Evolutionary conservation across 2,888 invertebrate genomes (phyloP).

Genomic region (Nesidiocoris tenuis): DNA sequence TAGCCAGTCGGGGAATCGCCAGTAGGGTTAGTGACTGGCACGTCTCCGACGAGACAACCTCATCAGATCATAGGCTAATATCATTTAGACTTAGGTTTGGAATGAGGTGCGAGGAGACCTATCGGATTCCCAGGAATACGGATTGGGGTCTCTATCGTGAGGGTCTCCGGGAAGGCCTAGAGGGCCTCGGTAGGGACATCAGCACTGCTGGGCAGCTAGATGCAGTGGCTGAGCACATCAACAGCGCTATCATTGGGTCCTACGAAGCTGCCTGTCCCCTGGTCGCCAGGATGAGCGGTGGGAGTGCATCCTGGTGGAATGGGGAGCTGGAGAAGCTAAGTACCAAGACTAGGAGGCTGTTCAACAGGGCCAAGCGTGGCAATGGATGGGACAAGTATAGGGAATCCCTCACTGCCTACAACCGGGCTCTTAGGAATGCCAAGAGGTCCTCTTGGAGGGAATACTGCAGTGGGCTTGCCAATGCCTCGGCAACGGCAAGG

Average conservation of each 20-base stretch:
- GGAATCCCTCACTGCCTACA: not conserved
- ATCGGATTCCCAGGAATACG: constrained; percentile 1
- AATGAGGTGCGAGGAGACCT: not conserved
- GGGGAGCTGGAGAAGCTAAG: no score
- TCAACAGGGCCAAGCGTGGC: constrained; percentile 16
- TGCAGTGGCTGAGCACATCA: no score
- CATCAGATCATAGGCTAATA: not conserved
- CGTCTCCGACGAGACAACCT: no score
- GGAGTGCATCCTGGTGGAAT: no score
- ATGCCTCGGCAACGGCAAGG: not conserved
- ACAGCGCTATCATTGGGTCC: no score
- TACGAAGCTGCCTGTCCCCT: no score
- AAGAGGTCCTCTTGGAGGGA: constrained; percentile 1
- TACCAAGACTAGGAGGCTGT: constrained; percentile 6
- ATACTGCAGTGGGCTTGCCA: not conserved
- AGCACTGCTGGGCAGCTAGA: no score
- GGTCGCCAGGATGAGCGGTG: no score
- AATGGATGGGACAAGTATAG: constrained; percentile 7
- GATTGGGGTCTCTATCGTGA: not conserved
- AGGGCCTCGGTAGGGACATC: no score
- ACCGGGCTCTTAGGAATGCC: not conserved
- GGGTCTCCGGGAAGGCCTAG: no score
- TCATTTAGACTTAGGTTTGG: not conserved
- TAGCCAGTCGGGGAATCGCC: not conserved
- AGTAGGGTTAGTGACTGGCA: no score